These are phyloP conservation scores for Xiphorhynchus erythropygius DNA, from an alignment of 2,797 vertebrate species.

Conservation along the genomic window DNA sequence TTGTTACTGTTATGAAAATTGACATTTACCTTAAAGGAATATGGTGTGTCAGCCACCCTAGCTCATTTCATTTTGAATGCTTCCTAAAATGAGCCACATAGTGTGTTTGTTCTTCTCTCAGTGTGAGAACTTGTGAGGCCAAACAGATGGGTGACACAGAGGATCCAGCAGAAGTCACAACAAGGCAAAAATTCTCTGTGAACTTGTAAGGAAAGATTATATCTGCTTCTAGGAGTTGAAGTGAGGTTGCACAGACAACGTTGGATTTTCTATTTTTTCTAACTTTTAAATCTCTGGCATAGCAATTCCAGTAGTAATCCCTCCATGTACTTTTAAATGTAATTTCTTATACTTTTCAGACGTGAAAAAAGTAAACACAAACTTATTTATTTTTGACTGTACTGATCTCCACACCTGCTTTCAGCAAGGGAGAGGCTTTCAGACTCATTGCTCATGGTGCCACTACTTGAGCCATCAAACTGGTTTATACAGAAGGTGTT, in stretches of 20 bases:
- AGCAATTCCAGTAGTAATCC: neutral
- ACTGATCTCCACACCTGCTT: neutral
- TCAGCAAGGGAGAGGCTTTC: neutral
- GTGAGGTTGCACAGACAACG: neutral
- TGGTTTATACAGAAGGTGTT: neutral
- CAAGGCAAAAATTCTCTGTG: neutral
- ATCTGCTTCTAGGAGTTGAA: neutral
- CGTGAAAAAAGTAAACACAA: neutral
- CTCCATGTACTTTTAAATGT: neutral
- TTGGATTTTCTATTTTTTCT: neutral
- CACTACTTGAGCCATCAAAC: neutral
- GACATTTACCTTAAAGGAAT: neutral
- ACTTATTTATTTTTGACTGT: neutral
- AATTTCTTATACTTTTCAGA: neutral
- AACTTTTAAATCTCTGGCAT: neutral
- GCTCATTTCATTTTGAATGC: neutral
- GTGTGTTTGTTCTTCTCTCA: neutral
- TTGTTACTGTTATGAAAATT: neutral
- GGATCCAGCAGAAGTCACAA: neutral
- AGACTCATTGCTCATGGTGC: neutral
- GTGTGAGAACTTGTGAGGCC: neutral
- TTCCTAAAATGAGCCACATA: neutral
- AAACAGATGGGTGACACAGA: neutral
- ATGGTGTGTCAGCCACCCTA: neutral
- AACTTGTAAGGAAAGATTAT: neutral